Evolutionary conservation across 2,888 invertebrate species (phyloP), one percentile per base, ranked within the genome.

Genomic region (Drosophila mercatorum): DNA sequence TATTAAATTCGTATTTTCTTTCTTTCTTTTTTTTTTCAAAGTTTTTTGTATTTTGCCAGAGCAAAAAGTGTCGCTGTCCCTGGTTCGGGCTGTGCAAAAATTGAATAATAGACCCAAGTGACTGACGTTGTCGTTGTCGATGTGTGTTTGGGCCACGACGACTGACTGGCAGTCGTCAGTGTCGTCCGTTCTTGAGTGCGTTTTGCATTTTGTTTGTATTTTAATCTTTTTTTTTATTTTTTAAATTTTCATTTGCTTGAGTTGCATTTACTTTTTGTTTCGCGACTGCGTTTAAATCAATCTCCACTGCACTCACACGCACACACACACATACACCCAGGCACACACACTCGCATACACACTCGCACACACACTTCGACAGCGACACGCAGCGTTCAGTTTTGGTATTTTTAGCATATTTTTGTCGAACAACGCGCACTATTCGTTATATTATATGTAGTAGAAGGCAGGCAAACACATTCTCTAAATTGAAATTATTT

Each of bases 401-500:
- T 81, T 86, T 62, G 81, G 57, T 89, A 89, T 89, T 86, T 89
- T 89, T 89, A 86, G 89, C 89, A 70, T 75, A 83, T 80, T 85
- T 81, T 55, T 75, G 57, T 79, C 89, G 70, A 77, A 89, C 79
- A 85, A 89, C 87, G 81, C 84, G 84, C 89, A 85, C 84, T 87
- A 86, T 76, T 80, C 64, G 73, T 80, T 80, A 80, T 80, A 71
- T 75, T 79, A 79, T 79, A 67, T 67, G 64, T 67, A 60, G 41
- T 53, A 51, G 68, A 57, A 75, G 80, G 75, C 83, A 81, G 80
- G 80, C 85, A 79, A 81, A 81, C 81, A 83, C 77, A 90, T 89
- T 89, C 80, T 86, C 83, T 82, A 84, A 83, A 83, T 82, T 78
- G 68, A 89, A 82, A 90, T 89, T 91, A 91, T 91, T 91, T 91